A percentile compares a stretch with the other conserved stretches of the same genome.
These are phyloP conservation scores for Neotoxoptera formosana DNA, from an alignment of 1,140 invertebrate species.

Conservation along the genomic window DNA sequence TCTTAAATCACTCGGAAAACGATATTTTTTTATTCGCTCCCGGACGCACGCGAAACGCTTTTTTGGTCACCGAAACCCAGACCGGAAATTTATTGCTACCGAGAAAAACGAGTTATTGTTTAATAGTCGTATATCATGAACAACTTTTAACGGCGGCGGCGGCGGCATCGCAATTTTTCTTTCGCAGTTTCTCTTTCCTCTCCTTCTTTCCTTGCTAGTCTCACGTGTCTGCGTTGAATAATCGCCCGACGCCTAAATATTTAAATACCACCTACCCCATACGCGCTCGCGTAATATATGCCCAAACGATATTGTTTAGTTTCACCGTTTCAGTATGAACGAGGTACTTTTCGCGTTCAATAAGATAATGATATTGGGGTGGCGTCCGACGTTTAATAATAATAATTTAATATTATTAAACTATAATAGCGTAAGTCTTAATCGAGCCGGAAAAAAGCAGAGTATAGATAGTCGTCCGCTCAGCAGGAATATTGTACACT, in stretches of 20 bases:
- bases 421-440: no score
- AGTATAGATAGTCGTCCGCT: no score
- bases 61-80: slow-evolving; percentile 36
- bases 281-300: background rate
- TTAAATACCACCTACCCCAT: background rate
- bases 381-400: background rate
- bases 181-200: background rate
- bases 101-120: slow-evolving; percentile 41
- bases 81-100: slow-evolving; percentile 39
- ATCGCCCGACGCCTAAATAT: background rate
- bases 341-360: background rate
- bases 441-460: background rate
- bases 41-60: background rate
- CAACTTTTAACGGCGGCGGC: background rate
- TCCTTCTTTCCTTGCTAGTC: background rate
- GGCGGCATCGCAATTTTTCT: slow-evolving; percentile 1
- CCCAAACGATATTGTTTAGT: background rate
- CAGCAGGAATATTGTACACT: background rate
- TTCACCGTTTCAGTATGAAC: background rate
- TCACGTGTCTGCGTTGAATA: background rate
- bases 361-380: background rate
- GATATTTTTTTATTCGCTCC: slow-evolving; percentile 10
- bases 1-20: slow-evolving; percentile 44
- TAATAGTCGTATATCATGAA: slow-evolving; percentile 50
- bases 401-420: background rate